These are phyloP conservation scores for Dufourea novaeangliae DNA, from an alignment of 1,140 invertebrate genomes.

Conservation along the genomic window DNA sequence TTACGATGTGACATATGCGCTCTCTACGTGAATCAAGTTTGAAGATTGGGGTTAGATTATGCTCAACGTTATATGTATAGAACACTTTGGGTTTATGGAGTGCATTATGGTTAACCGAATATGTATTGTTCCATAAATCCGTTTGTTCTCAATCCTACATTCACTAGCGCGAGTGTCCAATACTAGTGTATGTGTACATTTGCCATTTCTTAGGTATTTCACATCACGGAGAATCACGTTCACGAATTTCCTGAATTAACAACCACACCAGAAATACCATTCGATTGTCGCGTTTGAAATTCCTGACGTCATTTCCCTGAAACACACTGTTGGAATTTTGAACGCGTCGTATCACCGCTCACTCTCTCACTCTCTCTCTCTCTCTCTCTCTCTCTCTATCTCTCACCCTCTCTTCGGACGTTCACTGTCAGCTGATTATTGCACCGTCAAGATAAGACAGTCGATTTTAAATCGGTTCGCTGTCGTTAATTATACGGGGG, in stretches of 20 bases:
- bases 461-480: background rate
- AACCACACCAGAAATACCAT: background rate
- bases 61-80: too few species aligned
- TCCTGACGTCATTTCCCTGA: too few species aligned
- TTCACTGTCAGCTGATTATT: background rate
- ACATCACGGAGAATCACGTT: background rate
- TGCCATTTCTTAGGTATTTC: background rate
- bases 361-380: background rate
- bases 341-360: too few species aligned
- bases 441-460: background rate
- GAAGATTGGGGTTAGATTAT: too few species aligned
- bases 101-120: too few species aligned
- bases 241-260: background rate
- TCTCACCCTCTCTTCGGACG: background rate
- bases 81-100: too few species aligned
- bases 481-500: background rate
- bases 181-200: background rate
- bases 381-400: background rate
- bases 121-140: too few species aligned
- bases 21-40: too few species aligned
- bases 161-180: too few species aligned
- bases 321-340: background rate
- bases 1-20: too few species aligned
- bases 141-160: too few species aligned
- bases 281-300: background rate